A percentile compares a stretch with the other conserved stretches of the same genome.
These are phyloP conservation scores for Rhagium mordax DNA, from an alignment of 2,888 invertebrate genomes.

Conservation along the genomic window DNA sequence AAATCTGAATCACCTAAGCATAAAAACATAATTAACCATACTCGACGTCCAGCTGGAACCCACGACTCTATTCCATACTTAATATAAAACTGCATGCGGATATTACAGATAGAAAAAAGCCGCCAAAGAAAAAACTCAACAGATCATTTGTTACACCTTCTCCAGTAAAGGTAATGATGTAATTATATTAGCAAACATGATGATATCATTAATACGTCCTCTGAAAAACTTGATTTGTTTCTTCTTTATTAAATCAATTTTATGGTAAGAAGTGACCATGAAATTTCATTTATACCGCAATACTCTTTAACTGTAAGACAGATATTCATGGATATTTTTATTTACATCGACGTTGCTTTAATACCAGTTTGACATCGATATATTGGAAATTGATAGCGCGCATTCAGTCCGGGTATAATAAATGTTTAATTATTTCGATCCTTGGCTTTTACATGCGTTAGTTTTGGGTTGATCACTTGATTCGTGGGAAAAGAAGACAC, in stretches of 20 bases:
- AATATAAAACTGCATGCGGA: conserved; percentile 35
- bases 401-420: conserved; percentile 12
- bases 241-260: conserved; percentile 48
- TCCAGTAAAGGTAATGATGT: conserved; percentile 52
- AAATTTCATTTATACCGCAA: conserved; percentile 38
- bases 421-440: not conserved
- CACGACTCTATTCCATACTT: conserved; percentile 6
- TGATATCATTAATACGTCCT: conserved; percentile 56
- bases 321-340: conserved; percentile 5
- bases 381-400: not conserved
- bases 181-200: conserved; percentile 54
- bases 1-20: not conserved
- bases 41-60: not conserved
- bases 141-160: conserved; percentile 53
- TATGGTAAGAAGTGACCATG: conserved; percentile 50
- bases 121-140: conserved; percentile 25
- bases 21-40: not conserved
- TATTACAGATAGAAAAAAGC: conserved; percentile 36
- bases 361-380: conserved; percentile 13
- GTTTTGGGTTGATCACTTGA: not conserved
- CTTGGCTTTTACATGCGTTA: conserved; percentile 23
- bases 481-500: not conserved
- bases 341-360: not conserved
- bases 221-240: conserved; percentile 53
- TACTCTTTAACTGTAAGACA: not conserved